Percentiles rank a stretch among this genome's conserved stretches.
Evolutionary conservation across 1,140 invertebrate genomes (phyloP).

Genomic region (Acromyrmex charruanus): DNA sequence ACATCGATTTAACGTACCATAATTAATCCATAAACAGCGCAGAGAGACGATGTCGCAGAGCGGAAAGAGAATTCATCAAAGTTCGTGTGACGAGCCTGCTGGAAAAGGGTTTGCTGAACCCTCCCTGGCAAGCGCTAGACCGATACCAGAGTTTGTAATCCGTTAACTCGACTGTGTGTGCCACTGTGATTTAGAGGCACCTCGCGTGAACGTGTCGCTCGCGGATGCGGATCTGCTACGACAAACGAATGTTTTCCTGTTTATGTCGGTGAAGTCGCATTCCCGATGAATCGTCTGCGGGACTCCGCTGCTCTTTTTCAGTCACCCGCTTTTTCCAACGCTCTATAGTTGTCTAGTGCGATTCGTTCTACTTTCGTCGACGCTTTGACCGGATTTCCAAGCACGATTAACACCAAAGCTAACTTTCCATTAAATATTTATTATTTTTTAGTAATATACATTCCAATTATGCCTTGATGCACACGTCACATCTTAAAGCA

Average conservation of each 20-base stretch:
- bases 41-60: conserved; percentile 4
- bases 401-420: not conserved
- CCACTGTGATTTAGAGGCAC: conserved; percentile 51
- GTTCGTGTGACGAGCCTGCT: conserved; percentile 25
- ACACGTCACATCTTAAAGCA: too few species aligned
- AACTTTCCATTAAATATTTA: not conserved
- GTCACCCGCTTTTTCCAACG: not conserved
- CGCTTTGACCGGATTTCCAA: not conserved
- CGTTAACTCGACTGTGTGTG: conserved; percentile 56
- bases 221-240: conserved; percentile 53
- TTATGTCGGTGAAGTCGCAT: conserved; percentile 49
- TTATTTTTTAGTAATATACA: not conserved
- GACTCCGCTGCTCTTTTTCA: conserved; percentile 28
- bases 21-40: conserved; percentile 60
- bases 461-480: not conserved
- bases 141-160: conserved; percentile 31
- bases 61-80: conserved; percentile 24
- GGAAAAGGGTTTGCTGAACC: conserved; percentile 27
- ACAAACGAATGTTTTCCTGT: conserved; percentile 66
- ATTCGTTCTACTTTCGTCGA: conserved; percentile 28
- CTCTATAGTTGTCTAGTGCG: conserved; percentile 5
- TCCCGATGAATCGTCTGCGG: conserved; percentile 51
- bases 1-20: conserved; percentile 54
- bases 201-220: conserved; percentile 53
- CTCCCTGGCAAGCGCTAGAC: conserved; percentile 27